Conservation (phyloP, 1,140 invertebrate genomes). For the Maniola jurtina region DNA sequence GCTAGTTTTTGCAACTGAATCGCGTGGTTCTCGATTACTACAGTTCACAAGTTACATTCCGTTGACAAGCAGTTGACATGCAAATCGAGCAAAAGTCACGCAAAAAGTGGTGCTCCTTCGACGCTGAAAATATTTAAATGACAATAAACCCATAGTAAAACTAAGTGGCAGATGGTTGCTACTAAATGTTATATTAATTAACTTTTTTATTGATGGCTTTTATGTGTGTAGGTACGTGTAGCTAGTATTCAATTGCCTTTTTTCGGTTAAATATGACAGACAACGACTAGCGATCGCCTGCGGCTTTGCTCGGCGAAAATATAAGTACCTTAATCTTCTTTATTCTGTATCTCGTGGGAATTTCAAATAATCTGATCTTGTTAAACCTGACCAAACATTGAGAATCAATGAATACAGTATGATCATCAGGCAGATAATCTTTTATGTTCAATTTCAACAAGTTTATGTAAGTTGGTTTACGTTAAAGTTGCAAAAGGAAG, state of each 20-base stretch:
- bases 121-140: conserved; percentile 8
- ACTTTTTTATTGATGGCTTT: neutral
- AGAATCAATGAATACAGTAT: too few relatives aligned
- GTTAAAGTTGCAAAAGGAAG: neutral
- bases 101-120: neutral
- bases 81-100: conserved; percentile 3
- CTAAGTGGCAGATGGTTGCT: neutral
- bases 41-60: conserved; percentile 5
- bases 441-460: too few relatives aligned
- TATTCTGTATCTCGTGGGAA: too few relatives aligned
- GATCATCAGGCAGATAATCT: too few relatives aligned
- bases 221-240: too few relatives aligned
- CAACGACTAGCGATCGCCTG: too few relatives aligned
- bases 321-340: too few relatives aligned
- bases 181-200: neutral
- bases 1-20: conserved; percentile 2
- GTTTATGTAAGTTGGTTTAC: too few relatives aligned
- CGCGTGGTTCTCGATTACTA: neutral
- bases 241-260: neutral
- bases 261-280: neutral
- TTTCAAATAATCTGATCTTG: too few relatives aligned
- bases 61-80: conserved; percentile 12
- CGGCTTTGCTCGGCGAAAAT: too few relatives aligned
- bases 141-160: neutral
- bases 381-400: too few relatives aligned